phyloP scores from a whole-genome alignment of 2,797 vertebrate species.

The Scolopax rusticola region DNA sequence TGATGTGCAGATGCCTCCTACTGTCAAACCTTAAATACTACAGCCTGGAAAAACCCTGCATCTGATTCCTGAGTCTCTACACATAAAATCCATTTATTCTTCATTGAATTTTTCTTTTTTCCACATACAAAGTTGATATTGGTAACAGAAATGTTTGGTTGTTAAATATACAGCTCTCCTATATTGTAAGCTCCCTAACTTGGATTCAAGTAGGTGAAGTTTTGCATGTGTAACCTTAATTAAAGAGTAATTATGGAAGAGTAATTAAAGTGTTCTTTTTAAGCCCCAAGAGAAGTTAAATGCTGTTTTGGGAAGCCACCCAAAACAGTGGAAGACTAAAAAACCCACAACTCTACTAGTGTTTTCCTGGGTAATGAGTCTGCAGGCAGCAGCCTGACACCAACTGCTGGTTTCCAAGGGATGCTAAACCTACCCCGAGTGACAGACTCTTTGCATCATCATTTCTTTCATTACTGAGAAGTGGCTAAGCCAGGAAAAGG shows the following conservation, averaged over 20 bases:
- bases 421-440: background rate
- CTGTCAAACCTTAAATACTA: conserved; percentile 43
- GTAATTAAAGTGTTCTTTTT: background rate
- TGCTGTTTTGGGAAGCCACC: background rate
- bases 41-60: background rate
- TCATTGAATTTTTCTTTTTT: background rate
- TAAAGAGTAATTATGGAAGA: background rate
- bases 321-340: background rate
- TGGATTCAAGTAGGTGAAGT: background rate
- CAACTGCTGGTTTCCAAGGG: background rate
- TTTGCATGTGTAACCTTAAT: background rate
- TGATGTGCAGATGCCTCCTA: conserved; percentile 68
- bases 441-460: background rate
- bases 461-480: background rate
- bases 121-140: background rate
- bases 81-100: background rate
- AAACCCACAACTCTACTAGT: background rate
- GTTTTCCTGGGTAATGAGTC: background rate
- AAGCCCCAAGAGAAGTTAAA: background rate
- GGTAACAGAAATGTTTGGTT: background rate
- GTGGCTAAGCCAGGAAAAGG: background rate
- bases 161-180: background rate
- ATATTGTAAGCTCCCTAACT: background rate
- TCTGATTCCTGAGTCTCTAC: background rate
- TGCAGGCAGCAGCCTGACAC: background rate